Base-by-base conservation (phyloP, 1,140 invertebrate species). In the Calephelis virginiensis region DNA sequence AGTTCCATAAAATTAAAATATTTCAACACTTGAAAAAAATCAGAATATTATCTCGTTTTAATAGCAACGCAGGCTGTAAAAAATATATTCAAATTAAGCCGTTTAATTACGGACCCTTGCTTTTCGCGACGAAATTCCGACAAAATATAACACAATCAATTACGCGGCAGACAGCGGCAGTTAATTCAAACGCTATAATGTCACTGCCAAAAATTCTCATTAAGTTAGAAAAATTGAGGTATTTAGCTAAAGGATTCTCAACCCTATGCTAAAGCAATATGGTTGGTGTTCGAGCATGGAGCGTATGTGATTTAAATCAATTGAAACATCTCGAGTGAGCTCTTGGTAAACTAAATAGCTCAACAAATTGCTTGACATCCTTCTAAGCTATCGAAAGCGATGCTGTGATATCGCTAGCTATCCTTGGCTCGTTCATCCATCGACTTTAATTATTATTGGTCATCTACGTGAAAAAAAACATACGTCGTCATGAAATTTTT, bases 41-140 rank as follows among this genome's bases (percentile, higher is more conserved):
- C 40, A 43, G 40, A 43, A 9, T 43, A 43, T 43, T 8, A 43
- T 43, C 40, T 9, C 40, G 40, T 43, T 28, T 28, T 43, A 9
- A 43, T 43, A 37, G 28, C 28, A n/a, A 28, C 37, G 17, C 4
- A 8, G 56, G 6, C 28, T 59, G 11, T 53, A 38, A 38, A 59
- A 59, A 59, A 59, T 59, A 59, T n/a, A 59, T 59, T 59, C 56
- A 59, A 59, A 59, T 59, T 59, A 59, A 59, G 56, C 28, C 56
- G 11, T 59, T 59, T 59, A 59, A 59, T 59, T 59, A 59, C 37
- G 37, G 17, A 38, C 56, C 56, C 56, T 59, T 38, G 56, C 56
- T 38, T 38, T 59, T 59, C 28, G 28, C 53, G 28, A 38, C 56
- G 56, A 59, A 59, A 59, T 59, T 59, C 28, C 56, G 37, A 59